phyloP scores from a whole-genome alignment of 1,140 invertebrate species.

The Branchinecta lynchi region DNA sequence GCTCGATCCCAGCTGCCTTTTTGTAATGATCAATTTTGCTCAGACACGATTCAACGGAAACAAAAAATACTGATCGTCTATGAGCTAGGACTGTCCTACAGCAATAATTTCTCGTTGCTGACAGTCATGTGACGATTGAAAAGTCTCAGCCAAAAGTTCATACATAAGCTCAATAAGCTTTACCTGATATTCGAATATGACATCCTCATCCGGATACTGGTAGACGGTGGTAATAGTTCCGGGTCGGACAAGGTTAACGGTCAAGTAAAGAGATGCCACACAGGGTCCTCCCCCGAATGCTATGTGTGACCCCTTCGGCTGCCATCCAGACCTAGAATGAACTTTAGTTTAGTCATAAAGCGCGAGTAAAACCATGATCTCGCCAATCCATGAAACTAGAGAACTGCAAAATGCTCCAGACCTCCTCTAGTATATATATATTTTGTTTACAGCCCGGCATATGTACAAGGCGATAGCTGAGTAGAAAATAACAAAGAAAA shows the following conservation, averaged over 20 bases:
- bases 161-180: conserved; percentile 17
- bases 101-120: background rate
- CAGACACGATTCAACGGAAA: no score
- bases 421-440: no score
- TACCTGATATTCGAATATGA: conserved; percentile 40
- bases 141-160: background rate
- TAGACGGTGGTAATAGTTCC: conserved; percentile 38
- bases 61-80: background rate
- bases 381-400: no score
- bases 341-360: no score
- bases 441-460: no score
- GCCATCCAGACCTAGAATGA: conserved; percentile 23
- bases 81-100: background rate
- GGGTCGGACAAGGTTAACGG: conserved; percentile 37
- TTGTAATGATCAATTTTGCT: no score
- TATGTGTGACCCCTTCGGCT: conserved; percentile 23
- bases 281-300: conserved; percentile 32
- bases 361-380: no score
- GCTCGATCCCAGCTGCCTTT: no score
- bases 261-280: conserved; percentile 35
- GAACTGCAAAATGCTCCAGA: no score
- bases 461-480: no score
- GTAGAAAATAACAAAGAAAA: no score
- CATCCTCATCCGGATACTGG: conserved; percentile 35
- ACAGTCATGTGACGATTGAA: no score